Evolutionary conservation across 1,140 invertebrate species (phyloP), one percentile per base, ranked within the genome.

Genomic region (Drosophila obscura): DNA sequence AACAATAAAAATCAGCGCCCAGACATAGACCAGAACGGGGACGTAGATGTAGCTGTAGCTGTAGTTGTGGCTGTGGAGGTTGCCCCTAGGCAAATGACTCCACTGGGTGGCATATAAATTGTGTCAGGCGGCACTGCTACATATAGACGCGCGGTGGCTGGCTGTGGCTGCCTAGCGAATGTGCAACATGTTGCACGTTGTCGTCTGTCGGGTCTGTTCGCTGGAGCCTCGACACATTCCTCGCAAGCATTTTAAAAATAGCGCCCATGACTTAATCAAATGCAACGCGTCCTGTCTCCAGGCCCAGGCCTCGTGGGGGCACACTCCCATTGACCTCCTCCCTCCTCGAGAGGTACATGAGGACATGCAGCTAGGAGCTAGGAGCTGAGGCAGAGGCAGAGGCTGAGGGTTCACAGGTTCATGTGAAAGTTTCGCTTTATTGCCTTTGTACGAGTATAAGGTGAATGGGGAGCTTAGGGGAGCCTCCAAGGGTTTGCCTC

Each of bases 231-330:
- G 73, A 85, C 81, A 87, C 85, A 87, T 88, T 81, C 78, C 69
- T 64, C 65, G 74, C 69, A 64, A 65, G 57, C 56, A 35, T 67
- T 87, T 81, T 85, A 88, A 87, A 88, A 87, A 87, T 82, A 88
- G 83, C 74, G 71, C 74, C 83, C 82, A 87, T 87, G 83, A 79
- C 82, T 87, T 87, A 87, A 87, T 87, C 82, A 87, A 87, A 87
- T 87, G 83, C 82, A 87, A 68, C 60, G 60, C 57, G 73, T 35
- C 52, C 45, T 45, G 41, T 43, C 50, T 26, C 9, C 55, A 61
- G 52, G 59, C 53, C 28, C 31, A 31, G 31, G 8, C 31, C 8
- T 31, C 31, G 31, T 3, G 31, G 44, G 48, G 48, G 13, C 35
- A 39, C 35, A 39, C 35, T 13, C 35, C 35, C 35, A 39, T 13